phyloP scores from a whole-genome alignment of 2,797 vertebrate species.

The Artibeus jamaicensis region DNA sequence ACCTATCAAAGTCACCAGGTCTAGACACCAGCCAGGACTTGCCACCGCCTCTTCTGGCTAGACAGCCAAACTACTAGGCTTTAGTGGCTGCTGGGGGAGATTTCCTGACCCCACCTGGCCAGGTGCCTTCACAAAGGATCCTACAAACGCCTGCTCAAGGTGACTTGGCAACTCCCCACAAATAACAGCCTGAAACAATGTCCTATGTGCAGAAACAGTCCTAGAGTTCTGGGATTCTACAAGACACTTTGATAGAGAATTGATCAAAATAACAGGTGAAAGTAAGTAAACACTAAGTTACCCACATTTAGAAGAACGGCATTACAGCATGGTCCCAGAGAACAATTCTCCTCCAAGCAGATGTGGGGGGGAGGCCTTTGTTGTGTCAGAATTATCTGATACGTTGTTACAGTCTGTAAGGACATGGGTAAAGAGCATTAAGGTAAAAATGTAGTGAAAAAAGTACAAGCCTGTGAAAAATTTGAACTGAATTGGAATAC shows the following conservation, averaged over 20 bases:
- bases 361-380: not conserved
- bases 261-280: constrained; percentile 5
- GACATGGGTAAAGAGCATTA: not conserved
- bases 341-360: not conserved
- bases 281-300: constrained; percentile 27
- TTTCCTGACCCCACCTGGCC: not conserved
- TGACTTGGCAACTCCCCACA: not conserved
- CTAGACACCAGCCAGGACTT: not conserved
- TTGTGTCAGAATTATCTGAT: constrained; percentile 4
- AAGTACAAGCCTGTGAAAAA: constrained; percentile 36
- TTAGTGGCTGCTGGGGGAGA: not conserved
- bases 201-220: not conserved
- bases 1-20: not conserved
- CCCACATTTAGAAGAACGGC: not conserved
- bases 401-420: constrained; percentile 31
- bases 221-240: not conserved
- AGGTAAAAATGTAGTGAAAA: constrained; percentile 19
- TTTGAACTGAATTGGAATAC: constrained; percentile 46
- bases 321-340: not conserved
- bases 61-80: not conserved
- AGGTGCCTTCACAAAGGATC: not conserved
- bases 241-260: constrained; percentile 9
- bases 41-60: not conserved
- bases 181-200: not conserved
- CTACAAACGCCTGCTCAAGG: not conserved